phyloP scores from a whole-genome alignment of 1,140 invertebrate genomes.

The Hetaerina americana region DNA sequence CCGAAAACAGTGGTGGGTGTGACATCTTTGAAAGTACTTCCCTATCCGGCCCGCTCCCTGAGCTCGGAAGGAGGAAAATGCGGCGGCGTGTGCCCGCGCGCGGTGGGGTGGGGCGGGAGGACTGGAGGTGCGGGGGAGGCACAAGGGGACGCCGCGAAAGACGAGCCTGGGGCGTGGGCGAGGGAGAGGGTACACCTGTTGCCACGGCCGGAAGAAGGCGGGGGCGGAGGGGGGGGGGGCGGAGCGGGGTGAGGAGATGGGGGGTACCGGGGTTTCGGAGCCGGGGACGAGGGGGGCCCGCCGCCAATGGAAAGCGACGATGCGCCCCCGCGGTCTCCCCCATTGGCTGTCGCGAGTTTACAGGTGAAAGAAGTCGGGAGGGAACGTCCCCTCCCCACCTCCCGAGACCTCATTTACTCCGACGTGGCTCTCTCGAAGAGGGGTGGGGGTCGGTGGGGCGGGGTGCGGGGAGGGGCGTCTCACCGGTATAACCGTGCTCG shows the following conservation, averaged over 20 bases:
- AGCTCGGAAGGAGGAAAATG: too few relatives aligned
- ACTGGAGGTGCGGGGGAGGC: too few relatives aligned
- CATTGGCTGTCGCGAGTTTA: not conserved
- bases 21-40: too few relatives aligned
- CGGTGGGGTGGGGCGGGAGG: too few relatives aligned
- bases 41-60: too few relatives aligned
- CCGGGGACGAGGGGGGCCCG: not conserved
- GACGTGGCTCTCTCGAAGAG: too few relatives aligned
- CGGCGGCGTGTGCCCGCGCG: too few relatives aligned
- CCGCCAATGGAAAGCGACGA: not conserved
- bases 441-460: not conserved
- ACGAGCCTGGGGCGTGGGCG: not conserved
- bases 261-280: too few relatives aligned
- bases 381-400: too few relatives aligned
- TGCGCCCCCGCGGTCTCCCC: not conserved
- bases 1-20: too few relatives aligned
- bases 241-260: not conserved
- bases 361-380: not conserved
- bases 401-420: not conserved
- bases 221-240: not conserved
- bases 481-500: not conserved
- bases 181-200: not conserved
- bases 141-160: too few relatives aligned
- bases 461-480: not conserved
- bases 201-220: not conserved